Percentiles rank a stretch among this genome's conserved stretches.
phyloP scores from a whole-genome alignment of 1,140 invertebrate genomes.

The Physella acuta region DNA sequence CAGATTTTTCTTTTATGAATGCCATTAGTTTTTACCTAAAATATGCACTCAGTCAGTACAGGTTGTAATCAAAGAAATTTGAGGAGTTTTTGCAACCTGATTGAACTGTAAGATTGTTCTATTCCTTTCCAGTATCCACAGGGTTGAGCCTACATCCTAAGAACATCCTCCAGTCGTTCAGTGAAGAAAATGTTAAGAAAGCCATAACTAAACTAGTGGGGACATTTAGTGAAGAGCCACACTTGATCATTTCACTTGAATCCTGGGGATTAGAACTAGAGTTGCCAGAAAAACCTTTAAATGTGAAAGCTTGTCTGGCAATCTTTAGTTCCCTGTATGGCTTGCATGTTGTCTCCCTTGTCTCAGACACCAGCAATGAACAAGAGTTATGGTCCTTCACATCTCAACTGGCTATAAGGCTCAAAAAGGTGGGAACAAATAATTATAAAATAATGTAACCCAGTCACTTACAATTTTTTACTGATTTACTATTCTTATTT shows the following conservation, averaged over 20 bases:
- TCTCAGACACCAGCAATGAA: neutral
- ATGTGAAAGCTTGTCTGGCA: neutral
- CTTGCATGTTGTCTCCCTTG: neutral
- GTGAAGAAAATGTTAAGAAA: neutral
- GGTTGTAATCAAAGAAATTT: too few species aligned
- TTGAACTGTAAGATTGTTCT: too few species aligned
- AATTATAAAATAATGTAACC: too few species aligned
- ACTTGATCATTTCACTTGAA: slow-evolving; percentile 25
- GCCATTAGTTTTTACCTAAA: too few species aligned
- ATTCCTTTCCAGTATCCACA: slow-evolving; percentile 19
- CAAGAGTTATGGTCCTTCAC: neutral
- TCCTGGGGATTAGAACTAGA: slow-evolving; percentile 22
- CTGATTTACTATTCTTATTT: too few species aligned
- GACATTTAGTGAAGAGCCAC: slow-evolving; percentile 26
- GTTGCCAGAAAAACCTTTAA: neutral
- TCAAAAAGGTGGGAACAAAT: neutral
- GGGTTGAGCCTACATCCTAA: slow-evolving; percentile 28
- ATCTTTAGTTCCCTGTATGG: slow-evolving; percentile 14
- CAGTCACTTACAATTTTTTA: too few species aligned
- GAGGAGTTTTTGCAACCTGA: too few species aligned
- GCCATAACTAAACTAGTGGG: slow-evolving; percentile 7
- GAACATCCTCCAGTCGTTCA: slow-evolving; percentile 18
- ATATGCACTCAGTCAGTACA: too few species aligned
- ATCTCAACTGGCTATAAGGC: neutral
- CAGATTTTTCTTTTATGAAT: too few species aligned